Evolutionary conservation across 1,140 invertebrate species (phyloP), one percentile per base, ranked within the genome.

Genomic region (Tetramorium simillimum): DNA sequence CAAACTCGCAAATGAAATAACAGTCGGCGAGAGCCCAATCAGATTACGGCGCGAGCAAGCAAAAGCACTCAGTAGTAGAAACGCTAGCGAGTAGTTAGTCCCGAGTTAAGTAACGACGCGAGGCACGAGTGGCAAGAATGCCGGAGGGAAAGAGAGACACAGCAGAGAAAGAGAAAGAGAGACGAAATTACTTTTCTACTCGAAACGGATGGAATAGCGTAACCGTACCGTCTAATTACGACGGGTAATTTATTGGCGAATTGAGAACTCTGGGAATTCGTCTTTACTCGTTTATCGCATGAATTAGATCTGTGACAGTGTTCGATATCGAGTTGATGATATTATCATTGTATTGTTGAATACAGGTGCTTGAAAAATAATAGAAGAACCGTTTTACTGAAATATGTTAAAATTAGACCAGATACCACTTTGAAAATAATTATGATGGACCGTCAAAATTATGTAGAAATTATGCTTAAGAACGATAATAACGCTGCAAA

Each of bases 1-100:
- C 49, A 43, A 88, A 77, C 53, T 77, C 43, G 40, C 43, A 63
- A 88, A 69, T 33, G 82, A 85, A 88, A 87, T 87, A 86, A 63
- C n/a, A 81, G 60, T 67, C 62, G 58, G 33, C 67, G 51, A 85
- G 81, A 86, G 70, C 72, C 46, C 67, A 85, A 86, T 86, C 81
- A 86, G 73, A 88, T 88, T 88, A 86, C 85, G 16, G 9, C 16
- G n/a, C 70, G 60, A 75, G 82, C 86, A 87, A 87, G 82, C 72
- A 77, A 85, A 87, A 85, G 86, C 80, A 87, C 86, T 87, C 80
- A 86, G 86, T 86, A 37, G 62, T 49, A 37, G 77, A 72, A 67
- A 81, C 43, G 63, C 51, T 80, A 69, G 62, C 43, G 77, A 86
- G 53, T 70, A 86, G 77, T 87, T 87, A 86, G 60, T 77, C 51